A percentile compares a stretch with the other conserved stretches of the same genome.
These are phyloP conservation scores for Andrena dorsata DNA, from an alignment of 2,888 invertebrate genomes.

Conservation along the genomic window DNA sequence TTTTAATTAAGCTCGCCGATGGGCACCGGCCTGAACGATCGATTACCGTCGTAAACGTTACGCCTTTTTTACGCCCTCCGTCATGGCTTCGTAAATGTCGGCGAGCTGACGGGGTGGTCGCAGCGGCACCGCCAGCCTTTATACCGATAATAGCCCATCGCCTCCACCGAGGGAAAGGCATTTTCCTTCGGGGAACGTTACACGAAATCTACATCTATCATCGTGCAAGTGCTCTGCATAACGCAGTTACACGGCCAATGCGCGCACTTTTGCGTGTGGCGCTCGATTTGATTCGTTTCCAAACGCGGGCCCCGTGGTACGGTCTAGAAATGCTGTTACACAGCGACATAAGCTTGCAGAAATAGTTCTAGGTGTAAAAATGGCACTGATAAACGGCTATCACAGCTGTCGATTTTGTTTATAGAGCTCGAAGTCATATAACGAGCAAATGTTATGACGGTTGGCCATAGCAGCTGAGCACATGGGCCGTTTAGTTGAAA, in stretches of 20 bases:
- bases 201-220: constrained; percentile 57
- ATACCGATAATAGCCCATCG: constrained; percentile 49
- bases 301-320: constrained; percentile 13
- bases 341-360: too few species aligned
- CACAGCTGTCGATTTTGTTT: too few species aligned
- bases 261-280: constrained; percentile 16
- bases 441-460: too few species aligned
- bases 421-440: too few species aligned
- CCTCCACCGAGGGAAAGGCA: neutral
- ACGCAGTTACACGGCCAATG: constrained; percentile 26
- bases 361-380: too few species aligned
- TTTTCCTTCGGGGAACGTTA: constrained; percentile 7
- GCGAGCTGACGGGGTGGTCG: constrained; percentile 20
- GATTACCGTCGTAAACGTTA: constrained; percentile 58
- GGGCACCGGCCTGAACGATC: constrained; percentile 56
- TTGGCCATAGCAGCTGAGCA: too few species aligned
- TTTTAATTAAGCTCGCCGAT: constrained; percentile 69
- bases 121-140: constrained; percentile 35
- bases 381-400: too few species aligned
- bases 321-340: too few species aligned
- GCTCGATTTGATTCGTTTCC: constrained; percentile 26
- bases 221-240: constrained; percentile 29
- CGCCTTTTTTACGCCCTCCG: constrained; percentile 38
- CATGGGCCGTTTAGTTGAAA: too few species aligned
- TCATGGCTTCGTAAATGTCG: constrained; percentile 11